Conservation (phyloP, 92 coral and sea anemone species). For the Galaxea fascicularis region DNA sequence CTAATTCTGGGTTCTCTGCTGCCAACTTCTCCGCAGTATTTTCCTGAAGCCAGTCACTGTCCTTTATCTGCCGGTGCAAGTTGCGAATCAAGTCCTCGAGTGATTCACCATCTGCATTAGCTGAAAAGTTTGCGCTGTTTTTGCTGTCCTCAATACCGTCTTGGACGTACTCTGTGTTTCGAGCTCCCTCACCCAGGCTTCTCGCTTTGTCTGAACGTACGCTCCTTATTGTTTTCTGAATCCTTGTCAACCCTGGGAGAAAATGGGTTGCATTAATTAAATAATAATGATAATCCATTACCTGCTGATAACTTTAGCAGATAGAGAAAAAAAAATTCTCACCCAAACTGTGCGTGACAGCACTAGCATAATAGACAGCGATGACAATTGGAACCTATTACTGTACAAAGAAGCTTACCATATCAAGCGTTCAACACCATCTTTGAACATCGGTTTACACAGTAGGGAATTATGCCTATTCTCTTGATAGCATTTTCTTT, state of each 20-base stretch:
- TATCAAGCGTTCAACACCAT: too few relatives aligned
- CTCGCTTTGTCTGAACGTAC: conserved; percentile 39
- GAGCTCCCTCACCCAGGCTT: neutral
- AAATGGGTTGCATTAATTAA: too few relatives aligned
- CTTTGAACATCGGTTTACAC: too few relatives aligned
- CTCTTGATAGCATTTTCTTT: too few relatives aligned
- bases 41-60: conserved; percentile 77
- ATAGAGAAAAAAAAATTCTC: too few relatives aligned
- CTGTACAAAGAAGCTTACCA: too few relatives aligned
- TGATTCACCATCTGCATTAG: conserved; percentile 37
- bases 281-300: too few relatives aligned
- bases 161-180: neutral
- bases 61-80: conserved; percentile 60
- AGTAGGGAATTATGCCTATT: too few relatives aligned
- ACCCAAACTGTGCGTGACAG: too few relatives aligned
- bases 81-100: conserved; percentile 75
- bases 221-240: conserved; percentile 25
- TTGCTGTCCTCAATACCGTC: neutral
- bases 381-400: too few relatives aligned
- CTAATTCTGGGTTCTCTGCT: conserved; percentile 85
- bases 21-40: conserved; percentile 88
- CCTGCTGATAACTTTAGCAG: too few relatives aligned
- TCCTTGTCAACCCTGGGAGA: conserved; percentile 33
- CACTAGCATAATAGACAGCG: too few relatives aligned
- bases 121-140: conserved; percentile 10